Conservation (phyloP, 2,797 vertebrate genomes). For the Megaceryle alcyon region DNA sequence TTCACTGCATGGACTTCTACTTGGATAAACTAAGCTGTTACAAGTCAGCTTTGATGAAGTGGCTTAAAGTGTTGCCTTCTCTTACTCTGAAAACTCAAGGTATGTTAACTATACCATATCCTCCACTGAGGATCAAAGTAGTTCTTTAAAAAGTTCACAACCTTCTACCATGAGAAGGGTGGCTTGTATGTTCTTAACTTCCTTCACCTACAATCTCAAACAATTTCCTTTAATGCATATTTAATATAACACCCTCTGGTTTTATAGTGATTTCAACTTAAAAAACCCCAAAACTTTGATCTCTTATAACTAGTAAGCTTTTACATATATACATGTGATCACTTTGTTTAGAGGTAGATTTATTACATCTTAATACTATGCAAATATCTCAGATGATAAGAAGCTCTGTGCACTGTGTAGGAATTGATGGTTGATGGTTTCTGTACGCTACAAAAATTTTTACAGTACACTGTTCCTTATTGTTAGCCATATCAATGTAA, state of each 20-base stretch:
- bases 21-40: neutral
- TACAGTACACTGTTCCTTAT: neutral
- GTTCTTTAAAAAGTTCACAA: neutral
- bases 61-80: neutral
- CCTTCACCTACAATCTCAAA: neutral
- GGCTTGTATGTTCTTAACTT: neutral
- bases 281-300: neutral
- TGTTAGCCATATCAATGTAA: neutral
- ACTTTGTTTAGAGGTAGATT: neutral
- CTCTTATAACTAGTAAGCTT: neutral
- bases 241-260: neutral
- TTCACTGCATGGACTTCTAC: neutral
- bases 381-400: neutral
- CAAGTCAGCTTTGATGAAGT: neutral
- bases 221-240: neutral
- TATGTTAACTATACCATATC: neutral
- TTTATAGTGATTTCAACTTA: neutral
- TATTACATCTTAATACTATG: neutral
- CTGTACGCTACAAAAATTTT: neutral
- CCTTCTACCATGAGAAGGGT: neutral
- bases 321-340: neutral
- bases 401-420: neutral
- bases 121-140: neutral
- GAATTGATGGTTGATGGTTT: neutral
- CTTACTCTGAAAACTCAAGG: neutral